A percentile compares a stretch with the other conserved stretches of the same genome.
These are phyloP conservation scores for Phallusia fumigata DNA, from an alignment of 23 tunicate species.

Conservation along the genomic window DNA sequence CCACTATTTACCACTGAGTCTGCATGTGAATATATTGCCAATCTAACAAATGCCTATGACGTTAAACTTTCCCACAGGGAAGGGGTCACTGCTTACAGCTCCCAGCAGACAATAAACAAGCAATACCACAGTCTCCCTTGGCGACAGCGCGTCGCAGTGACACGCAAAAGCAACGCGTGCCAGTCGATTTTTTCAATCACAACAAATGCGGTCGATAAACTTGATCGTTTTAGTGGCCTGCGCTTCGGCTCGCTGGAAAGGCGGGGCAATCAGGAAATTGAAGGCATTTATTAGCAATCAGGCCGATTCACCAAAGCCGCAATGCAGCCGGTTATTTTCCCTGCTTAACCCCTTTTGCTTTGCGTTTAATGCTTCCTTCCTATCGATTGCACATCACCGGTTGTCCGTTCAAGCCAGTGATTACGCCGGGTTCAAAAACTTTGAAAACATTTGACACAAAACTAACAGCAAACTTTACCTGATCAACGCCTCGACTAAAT, in stretches of 20 bases:
- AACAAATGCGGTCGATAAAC: neutral
- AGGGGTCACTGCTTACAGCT: neutral
- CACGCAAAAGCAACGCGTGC: neutral
- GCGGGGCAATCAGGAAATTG: neutral
- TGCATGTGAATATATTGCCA: too few species aligned
- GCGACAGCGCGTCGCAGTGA: neutral
- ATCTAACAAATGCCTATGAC: neutral
- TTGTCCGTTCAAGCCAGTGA: too few species aligned
- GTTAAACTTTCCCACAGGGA: slow-evolving; percentile 3
- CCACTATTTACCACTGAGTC: too few species aligned
- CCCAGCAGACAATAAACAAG: neutral
- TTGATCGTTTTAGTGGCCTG: slow-evolving; percentile 4
- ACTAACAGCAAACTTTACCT: too few species aligned
- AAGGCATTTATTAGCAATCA: slow-evolving; percentile 5
- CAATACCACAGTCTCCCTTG: neutral
- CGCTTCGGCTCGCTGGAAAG: neutral
- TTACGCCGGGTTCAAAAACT: too few species aligned
- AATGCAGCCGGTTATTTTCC: neutral
- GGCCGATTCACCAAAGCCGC: neutral
- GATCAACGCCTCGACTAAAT: too few species aligned
- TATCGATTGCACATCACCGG: too few species aligned
- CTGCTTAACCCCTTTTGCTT: neutral
- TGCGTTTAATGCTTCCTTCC: neutral
- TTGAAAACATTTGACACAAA: too few species aligned
- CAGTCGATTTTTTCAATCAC: neutral